Base-by-base conservation (phyloP, 2,888 invertebrate species). In the Lypha dubia region DNA sequence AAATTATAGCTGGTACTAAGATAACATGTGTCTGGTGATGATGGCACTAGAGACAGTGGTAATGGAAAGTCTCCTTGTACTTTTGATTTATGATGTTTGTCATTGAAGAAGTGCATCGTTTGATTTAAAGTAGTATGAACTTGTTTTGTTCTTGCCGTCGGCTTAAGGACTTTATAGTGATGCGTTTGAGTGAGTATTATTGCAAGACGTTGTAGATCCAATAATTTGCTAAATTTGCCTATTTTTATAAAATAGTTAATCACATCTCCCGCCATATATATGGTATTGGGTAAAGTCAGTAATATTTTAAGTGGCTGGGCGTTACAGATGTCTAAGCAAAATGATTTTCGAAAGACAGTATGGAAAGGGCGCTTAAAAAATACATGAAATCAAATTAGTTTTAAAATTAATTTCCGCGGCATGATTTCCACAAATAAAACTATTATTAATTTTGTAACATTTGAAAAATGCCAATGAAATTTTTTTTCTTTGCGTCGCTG, bases 1-100 rank as follows among this genome's bases (percentile, higher is more conserved):
- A 81, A 46, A n/a, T 35, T 74, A 35, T 81, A 81, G 24, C 60
- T 68, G 62, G 17, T 68, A 38, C 22, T 67, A 1, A 81, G 6
- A 3, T 46, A 53, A 20, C 15, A 60, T 1, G 32, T n/a, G 15
- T 28, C 53, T 20, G 24, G 6, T 8, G 68, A 46, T 20, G 80
- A 62, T 6, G 68, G n/a, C 6, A n/a, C 24, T 24, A 75, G 35
- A 2, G 17, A 22, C 0, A 53, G 20, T 2, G 80, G 53, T 38
- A 81, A n/a, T 35, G 38, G 1, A 0, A 81, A 24, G 1, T 22
- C 53, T 1, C 80, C 80, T 13, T 75, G 20, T 5, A 79, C 24
- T 28, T 56, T 71, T 20, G 63, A n/a, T n/a, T 65, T 79, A 17
- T 28, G 24, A n/a, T 63, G 32, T 5, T 38, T 32, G 17, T 56